Evolutionary conservation across 2,797 vertebrate species (phyloP).

Genomic region (Oreortyx pictus): DNA sequence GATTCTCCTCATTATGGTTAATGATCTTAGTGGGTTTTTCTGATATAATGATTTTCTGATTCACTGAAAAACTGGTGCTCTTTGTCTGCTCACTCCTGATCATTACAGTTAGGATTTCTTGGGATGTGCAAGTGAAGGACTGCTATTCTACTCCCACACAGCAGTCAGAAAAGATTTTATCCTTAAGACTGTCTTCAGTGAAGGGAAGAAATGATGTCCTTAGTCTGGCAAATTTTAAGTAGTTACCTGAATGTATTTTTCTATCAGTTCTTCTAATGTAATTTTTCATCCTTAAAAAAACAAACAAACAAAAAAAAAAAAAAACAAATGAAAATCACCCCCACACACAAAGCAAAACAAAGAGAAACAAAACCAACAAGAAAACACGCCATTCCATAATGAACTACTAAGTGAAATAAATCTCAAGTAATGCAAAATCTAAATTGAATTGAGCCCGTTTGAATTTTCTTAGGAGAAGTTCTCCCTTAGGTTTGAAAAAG

Average conservation of each 20-base stretch:
- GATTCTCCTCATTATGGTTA: neutral
- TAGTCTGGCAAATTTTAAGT: neutral
- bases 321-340: no score
- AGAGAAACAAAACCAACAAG: neutral
- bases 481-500: neutral
- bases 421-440: neutral
- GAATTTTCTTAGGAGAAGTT: neutral
- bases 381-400: neutral
- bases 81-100: neutral
- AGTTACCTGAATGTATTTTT: neutral
- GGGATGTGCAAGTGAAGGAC: neutral
- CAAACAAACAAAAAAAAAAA: neutral
- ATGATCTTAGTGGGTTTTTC: no score
- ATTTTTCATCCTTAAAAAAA: neutral
- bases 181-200: neutral
- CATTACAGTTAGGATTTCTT: neutral
- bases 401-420: neutral
- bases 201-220: neutral
- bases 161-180: neutral
- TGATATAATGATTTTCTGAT: no score
- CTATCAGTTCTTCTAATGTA: neutral
- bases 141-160: neutral
- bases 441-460: neutral
- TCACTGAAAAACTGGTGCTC: neutral
- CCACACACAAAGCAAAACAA: neutral